Conservation (phyloP, 2,113 vertebrate genomes). For the Labeo rohita region DNA sequence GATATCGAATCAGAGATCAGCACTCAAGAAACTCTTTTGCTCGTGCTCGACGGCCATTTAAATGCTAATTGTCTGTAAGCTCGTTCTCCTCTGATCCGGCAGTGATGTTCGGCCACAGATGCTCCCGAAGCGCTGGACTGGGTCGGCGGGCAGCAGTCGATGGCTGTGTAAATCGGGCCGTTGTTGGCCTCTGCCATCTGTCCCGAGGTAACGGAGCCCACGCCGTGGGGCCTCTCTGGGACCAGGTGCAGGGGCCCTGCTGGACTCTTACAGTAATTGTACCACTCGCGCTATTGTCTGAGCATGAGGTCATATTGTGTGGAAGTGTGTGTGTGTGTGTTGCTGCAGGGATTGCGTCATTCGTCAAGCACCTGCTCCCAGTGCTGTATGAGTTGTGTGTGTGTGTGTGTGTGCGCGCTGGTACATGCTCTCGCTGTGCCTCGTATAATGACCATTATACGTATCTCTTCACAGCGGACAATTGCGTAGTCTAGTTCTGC, state of each 20-base stretch:
- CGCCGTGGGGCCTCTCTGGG: constrained; percentile 37
- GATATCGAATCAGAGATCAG: constrained; percentile 25
- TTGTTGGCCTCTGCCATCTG: constrained; percentile 71
- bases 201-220: constrained; percentile 63
- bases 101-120: constrained; percentile 64
- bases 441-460: constrained; percentile 60
- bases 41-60: not conserved
- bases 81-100: constrained; percentile 25
- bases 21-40: constrained; percentile 7
- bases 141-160: constrained; percentile 29
- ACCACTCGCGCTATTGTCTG: constrained; percentile 40
- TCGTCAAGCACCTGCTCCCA: constrained; percentile 42
- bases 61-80: not conserved
- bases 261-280: constrained; percentile 61
- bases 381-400: not conserved
- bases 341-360: constrained; percentile 52
- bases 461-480: constrained; percentile 33
- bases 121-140: constrained; percentile 55
- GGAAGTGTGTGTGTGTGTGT: constrained; percentile 23
- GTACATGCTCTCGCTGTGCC: constrained; percentile 15
- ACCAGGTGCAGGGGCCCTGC: constrained; percentile 63
- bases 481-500: not conserved
- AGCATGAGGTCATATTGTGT: constrained; percentile 53
- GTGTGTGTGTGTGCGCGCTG: not conserved
- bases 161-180: constrained; percentile 60